A percentile compares a stretch with the other conserved stretches of the same genome.
These are phyloP conservation scores for Andrena trimmerana DNA, from an alignment of 2,888 invertebrate species.

Conservation along the genomic window DNA sequence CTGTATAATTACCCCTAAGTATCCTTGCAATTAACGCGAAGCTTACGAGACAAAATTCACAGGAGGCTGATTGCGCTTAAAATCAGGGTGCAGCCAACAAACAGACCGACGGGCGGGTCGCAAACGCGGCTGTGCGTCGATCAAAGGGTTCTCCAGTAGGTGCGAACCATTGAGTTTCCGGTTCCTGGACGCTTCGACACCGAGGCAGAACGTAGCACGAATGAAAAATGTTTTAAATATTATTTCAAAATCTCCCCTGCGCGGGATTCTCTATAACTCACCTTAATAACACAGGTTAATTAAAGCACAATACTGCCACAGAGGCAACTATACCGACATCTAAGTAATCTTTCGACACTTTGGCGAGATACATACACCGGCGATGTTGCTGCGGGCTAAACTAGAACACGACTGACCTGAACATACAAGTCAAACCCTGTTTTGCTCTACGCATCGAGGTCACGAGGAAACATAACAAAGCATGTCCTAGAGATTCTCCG, in stretches of 20 bases:
- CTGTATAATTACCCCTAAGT: slow-evolving; percentile 33
- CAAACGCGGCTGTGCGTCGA: slow-evolving; percentile 32
- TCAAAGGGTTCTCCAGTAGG: slow-evolving; percentile 35
- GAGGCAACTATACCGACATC: not conserved
- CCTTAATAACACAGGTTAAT: not conserved
- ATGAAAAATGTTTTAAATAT: not conserved
- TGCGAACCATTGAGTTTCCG: slow-evolving; percentile 10
- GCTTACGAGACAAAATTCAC: slow-evolving; percentile 23
- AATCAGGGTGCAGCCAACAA: slow-evolving; percentile 40
- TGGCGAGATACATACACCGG: too few relatives aligned
- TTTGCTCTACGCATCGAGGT: not conserved
- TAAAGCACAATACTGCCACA: not conserved
- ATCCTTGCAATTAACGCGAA: slow-evolving; percentile 50
- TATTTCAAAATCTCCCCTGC: too few relatives aligned
- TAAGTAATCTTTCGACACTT: not conserved
- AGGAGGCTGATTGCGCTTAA: slow-evolving; percentile 37
- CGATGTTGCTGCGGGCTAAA: not conserved
- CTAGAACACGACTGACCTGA: not conserved
- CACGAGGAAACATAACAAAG: not conserved
- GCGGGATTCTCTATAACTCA: not conserved
- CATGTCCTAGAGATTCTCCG: not conserved
- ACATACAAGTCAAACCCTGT: not conserved
- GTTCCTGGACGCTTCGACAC: slow-evolving; percentile 33
- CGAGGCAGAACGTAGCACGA: slow-evolving; percentile 16
- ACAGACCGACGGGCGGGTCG: not conserved